Conservation (phyloP, 1,140 invertebrate genomes). For the Nylanderia fulva region DNA sequence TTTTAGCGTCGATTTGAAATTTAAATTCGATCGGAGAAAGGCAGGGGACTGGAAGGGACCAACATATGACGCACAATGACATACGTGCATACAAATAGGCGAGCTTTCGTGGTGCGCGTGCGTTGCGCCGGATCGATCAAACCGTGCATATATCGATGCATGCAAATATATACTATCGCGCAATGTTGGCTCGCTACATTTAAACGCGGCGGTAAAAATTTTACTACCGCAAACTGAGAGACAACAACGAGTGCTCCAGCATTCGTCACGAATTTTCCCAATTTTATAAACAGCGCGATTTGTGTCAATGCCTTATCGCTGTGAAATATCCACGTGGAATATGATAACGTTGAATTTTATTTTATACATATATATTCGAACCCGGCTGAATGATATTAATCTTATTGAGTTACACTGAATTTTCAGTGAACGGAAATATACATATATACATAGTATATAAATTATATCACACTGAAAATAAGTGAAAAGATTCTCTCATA, state of each 20-base stretch:
- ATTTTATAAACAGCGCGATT: background rate
- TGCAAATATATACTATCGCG: conserved; percentile 37
- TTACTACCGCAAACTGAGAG: background rate
- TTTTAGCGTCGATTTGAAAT: conserved; percentile 52
- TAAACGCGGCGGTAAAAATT: conserved; percentile 26
- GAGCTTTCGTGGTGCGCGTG: background rate
- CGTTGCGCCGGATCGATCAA: conserved; percentile 27
- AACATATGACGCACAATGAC: conserved; percentile 42
- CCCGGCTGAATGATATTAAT: background rate
- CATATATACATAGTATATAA: background rate
- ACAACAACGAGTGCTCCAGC: background rate
- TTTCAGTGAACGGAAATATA: background rate
- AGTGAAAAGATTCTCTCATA: background rate
- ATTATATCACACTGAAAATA: background rate
- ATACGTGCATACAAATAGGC: background rate
- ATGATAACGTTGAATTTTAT: conserved; percentile 12
- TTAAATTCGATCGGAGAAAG: conserved; percentile 17
- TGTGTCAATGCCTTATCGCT: background rate
- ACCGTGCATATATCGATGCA: conserved; percentile 41
- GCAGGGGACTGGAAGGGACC: background rate
- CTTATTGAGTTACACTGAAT: background rate
- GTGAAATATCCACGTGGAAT: background rate
- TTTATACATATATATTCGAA: background rate
- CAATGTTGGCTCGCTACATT: conserved; percentile 11
- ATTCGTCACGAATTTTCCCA: background rate